Evolutionary conservation across 2,888 invertebrate genomes (phyloP).

Genomic region (Sphaerophoria rueppellii): DNA sequence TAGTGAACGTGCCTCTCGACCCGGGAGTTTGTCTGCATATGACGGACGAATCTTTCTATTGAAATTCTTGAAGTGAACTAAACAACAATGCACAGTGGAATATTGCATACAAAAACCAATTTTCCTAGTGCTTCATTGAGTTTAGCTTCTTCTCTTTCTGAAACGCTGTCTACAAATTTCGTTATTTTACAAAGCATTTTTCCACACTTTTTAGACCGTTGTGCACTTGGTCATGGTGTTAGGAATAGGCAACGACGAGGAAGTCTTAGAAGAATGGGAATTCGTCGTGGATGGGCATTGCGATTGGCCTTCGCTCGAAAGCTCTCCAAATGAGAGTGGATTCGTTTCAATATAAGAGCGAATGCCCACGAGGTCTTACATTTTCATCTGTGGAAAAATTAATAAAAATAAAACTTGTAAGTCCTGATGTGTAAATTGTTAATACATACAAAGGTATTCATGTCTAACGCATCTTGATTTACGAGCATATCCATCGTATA

Average conservation of each 20-base stretch:
- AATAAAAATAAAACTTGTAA: too few relatives aligned
- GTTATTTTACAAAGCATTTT: neutral
- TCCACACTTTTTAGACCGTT: neutral
- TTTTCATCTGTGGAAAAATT: too few relatives aligned
- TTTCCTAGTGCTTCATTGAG: neutral
- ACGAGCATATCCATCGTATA: too few relatives aligned
- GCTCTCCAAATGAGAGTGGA: too few relatives aligned
- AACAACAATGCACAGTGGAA: neutral
- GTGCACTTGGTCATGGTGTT: neutral
- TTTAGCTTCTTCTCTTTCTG: neutral
- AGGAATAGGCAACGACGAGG: neutral
- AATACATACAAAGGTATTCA: too few relatives aligned
- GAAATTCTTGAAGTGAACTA: neutral
- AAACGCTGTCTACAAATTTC: neutral
- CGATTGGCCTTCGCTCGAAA: neutral
- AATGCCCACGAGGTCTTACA: too few relatives aligned
- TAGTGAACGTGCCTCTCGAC: neutral
- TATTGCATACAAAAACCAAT: neutral
- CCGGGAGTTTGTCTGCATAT: neutral
- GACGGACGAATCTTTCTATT: neutral
- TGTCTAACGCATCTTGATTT: too few relatives aligned
- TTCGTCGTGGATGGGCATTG: neutral
- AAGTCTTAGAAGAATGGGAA: neutral
- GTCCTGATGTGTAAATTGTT: too few relatives aligned
- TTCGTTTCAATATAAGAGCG: too few relatives aligned